phyloP scores from a whole-genome alignment of 1,140 invertebrate species.

The Drosophila kikkawai region DNA sequence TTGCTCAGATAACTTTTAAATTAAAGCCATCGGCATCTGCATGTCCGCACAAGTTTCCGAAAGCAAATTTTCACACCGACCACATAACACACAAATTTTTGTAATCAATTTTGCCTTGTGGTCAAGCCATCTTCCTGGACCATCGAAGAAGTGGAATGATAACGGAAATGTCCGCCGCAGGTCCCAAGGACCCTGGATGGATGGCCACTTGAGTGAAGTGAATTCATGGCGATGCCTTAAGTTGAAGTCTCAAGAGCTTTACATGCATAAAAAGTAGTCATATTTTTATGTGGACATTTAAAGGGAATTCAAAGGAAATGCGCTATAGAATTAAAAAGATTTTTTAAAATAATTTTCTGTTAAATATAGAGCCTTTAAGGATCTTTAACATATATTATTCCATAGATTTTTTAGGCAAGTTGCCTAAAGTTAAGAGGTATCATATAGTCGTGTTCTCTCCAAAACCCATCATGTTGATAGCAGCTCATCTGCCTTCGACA shows the following conservation, averaged over 20 bases:
- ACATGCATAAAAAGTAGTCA: constrained; percentile 34
- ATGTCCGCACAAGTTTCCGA: constrained; percentile 41
- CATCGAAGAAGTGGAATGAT: neutral
- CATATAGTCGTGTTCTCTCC: neutral
- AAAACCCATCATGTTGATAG: constrained; percentile 10
- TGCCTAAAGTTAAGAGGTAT: constrained; percentile 1
- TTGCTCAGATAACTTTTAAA: constrained; percentile 83
- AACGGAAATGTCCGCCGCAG: neutral
- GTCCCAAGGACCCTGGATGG: neutral
- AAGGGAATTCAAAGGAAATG: neutral
- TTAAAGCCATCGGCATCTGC: constrained; percentile 66
- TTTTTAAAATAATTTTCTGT: neutral
- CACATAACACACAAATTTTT: constrained; percentile 64
- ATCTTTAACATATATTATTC: too few relatives aligned
- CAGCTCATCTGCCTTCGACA: constrained; percentile 18
- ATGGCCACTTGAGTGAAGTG: constrained; percentile 47
- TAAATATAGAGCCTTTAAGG: neutral
- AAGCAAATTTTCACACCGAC: constrained; percentile 61
- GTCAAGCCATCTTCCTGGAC: constrained; percentile 48
- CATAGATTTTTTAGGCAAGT: neutral
- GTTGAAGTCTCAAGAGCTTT: constrained; percentile 47
- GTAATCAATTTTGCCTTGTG: constrained; percentile 81
- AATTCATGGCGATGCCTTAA: constrained; percentile 56
- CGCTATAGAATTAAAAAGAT: neutral
- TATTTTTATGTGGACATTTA: constrained; percentile 16